Evolutionary conservation across 2,113 vertebrate genomes (phyloP).

Genomic region (Scytalopus superciliaris): DNA sequence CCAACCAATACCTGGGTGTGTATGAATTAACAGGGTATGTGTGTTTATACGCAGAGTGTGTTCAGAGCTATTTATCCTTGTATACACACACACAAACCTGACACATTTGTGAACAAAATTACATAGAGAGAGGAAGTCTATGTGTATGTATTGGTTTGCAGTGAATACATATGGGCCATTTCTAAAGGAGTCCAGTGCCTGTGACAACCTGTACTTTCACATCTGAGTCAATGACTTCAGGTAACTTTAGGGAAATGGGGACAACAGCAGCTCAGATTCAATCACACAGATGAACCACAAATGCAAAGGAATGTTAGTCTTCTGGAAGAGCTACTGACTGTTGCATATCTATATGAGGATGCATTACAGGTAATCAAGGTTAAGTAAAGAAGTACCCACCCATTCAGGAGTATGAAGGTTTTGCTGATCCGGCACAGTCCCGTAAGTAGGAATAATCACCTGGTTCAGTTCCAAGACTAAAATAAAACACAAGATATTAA

Average conservation of each 20-base stretch:
- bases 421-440: constrained; percentile 54
- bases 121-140: not conserved
- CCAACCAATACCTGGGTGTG: not conserved
- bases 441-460: constrained; percentile 47
- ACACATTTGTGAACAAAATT: not conserved
- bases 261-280: not conserved
- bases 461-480: constrained; percentile 74
- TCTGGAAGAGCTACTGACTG: not conserved
- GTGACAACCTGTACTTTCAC: not conserved
- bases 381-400: constrained; percentile 64
- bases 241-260: not conserved
- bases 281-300: not conserved
- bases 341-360: not conserved
- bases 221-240: not conserved
- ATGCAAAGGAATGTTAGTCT: not conserved
- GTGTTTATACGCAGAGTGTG: not conserved
- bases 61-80: not conserved
- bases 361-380: not conserved
- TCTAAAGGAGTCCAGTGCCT: not conserved
- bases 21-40: not conserved
- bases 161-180: not conserved
- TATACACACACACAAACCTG: not conserved
- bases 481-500: constrained; percentile 30
- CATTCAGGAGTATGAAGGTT: constrained; percentile 67
- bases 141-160: not conserved